Conservation (phyloP, 2,888 invertebrate genomes). For the Lepeophtheirus nordmannii region DNA sequence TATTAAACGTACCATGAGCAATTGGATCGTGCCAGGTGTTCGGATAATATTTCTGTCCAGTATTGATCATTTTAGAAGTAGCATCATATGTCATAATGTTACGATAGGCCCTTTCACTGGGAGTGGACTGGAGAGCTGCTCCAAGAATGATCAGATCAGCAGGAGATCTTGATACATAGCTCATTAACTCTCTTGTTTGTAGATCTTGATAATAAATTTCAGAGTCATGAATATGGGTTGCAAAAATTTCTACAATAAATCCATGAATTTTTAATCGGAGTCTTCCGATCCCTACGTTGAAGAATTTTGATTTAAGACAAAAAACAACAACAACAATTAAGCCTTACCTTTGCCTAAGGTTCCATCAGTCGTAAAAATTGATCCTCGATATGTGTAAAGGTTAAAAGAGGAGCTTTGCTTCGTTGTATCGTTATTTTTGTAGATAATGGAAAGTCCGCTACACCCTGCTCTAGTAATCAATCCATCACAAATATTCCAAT, state of each 20-base stretch:
- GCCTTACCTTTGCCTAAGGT: neutral
- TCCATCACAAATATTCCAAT: neutral
- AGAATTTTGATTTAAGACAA: no score
- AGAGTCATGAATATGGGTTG: neutral
- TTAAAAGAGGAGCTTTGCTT: neutral
- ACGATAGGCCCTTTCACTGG: neutral
- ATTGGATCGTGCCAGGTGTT: neutral
- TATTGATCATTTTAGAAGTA: neutral
- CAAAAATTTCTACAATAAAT: neutral
- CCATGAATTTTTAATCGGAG: neutral
- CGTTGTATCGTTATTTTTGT: neutral
- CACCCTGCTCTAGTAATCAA: neutral
- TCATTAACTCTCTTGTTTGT: neutral
- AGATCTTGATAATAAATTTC: neutral
- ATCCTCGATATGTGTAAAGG: neutral
- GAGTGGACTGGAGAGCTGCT: neutral
- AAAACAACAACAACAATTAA: neutral
- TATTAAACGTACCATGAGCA: neutral
- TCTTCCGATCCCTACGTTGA: neutral
- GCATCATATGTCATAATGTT: neutral
- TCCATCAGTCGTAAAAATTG: conserved; percentile 1
- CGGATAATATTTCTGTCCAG: neutral
- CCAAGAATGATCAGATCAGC: neutral
- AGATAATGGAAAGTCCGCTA: neutral
- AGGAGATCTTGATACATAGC: neutral